A percentile compares a stretch with the other conserved stretches of the same genome.
These are phyloP conservation scores for Caenorhabditis brenneri DNA, from an alignment of 1,140 invertebrate genomes.

Conservation along the genomic window DNA sequence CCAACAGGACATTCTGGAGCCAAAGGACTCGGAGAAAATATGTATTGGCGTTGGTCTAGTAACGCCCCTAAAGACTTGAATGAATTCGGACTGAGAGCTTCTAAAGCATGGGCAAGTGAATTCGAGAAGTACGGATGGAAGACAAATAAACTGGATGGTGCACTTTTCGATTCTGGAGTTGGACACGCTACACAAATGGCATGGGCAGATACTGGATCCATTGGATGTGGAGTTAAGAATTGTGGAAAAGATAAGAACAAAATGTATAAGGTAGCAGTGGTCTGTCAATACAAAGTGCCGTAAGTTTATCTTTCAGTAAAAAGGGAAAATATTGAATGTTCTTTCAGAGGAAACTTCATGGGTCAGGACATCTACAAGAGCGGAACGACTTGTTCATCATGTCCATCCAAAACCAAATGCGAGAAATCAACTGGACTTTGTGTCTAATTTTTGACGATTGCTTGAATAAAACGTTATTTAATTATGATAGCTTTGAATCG, in stretches of 20 bases:
- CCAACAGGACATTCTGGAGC: constrained; percentile 10
- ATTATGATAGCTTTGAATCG: too few relatives aligned
- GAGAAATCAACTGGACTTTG: constrained; percentile 5
- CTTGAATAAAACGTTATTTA: too few relatives aligned
- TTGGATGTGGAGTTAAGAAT: constrained; percentile 22
- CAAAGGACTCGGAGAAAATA: neutral
- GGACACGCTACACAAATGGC: constrained; percentile 41
- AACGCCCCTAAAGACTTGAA: neutral
- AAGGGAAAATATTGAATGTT: neutral
- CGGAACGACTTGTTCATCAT: neutral
- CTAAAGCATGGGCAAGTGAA: neutral
- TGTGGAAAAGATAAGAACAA: constrained; percentile 9
- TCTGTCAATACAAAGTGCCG: neutral
- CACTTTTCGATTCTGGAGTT: neutral
- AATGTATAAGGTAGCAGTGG: neutral
- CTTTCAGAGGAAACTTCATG: neutral
- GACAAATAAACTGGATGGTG: neutral
- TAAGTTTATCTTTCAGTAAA: neutral
- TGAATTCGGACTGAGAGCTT: neutral
- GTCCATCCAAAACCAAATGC: neutral
- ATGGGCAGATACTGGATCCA: neutral
- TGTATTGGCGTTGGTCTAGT: constrained; percentile 4
- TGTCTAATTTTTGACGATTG: neutral
- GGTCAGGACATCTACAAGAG: neutral
- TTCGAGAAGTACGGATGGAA: constrained; percentile 35